Evolutionary conservation across 1,140 invertebrate genomes (phyloP), one percentile per base, ranked within the genome.

Genomic region (Caenorhabditis remanei): DNA sequence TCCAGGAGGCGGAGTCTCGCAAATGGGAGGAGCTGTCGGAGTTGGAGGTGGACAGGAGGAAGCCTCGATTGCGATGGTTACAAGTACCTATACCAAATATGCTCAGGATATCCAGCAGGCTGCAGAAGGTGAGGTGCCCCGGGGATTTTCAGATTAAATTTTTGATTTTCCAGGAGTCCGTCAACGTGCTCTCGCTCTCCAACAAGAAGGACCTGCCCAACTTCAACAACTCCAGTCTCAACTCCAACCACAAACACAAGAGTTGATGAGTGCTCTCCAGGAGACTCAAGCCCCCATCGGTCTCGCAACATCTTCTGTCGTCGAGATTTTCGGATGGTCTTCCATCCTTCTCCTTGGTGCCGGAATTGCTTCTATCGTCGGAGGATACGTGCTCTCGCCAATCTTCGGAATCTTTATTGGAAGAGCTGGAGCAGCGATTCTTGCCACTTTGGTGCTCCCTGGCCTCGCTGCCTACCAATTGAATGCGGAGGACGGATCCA

Each of bases 311-410:
- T 58, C 53, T 5, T 63, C 82, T 32, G 82, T 84, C 19, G 55
- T 84, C 40, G 82, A 84, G 55, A 84, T 63, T n/a, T 58, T 84
- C 40, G 82, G 82, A 56, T 84, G 82, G 82, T 56, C 82, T 11
- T 58, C 82, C 2, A 63, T 84, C 82, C 82, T 84, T 21, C 55
- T 84, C 5, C 82, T 84, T 21, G 82, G 53, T 19, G 53, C 82
- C 41, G 53, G 32, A 4, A 63, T 84, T 19, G 82, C 32, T 6
- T 13, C 14, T 24, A 56, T 84, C 55, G 14, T 63, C 21, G 82
- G 82, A 43, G 82, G 53, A 41, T 84, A 84, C 13, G 7, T 84
- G 32, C 58, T 84, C 53, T 84, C 82, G 13, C 82, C 82, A 43
- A 84, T 84, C 55, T 84, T 84, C 43, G 82, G 82, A 56, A 56